A percentile compares a stretch with the other conserved stretches of the same genome.
phyloP scores from a whole-genome alignment of 2,888 invertebrate species.

The Drosophila emarginata region DNA sequence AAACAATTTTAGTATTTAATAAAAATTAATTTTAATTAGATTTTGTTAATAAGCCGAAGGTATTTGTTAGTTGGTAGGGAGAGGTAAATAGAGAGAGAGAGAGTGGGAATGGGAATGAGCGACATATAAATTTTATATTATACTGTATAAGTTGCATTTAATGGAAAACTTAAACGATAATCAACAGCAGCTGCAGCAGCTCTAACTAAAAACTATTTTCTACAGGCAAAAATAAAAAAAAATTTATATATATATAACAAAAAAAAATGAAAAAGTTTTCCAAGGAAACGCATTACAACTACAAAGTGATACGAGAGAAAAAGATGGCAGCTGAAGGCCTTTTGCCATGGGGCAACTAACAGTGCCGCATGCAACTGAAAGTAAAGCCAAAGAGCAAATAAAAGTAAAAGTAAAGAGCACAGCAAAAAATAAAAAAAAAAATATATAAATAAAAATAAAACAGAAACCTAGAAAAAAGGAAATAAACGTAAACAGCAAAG shows the following conservation, averaged over 20 bases:
- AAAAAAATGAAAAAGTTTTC: constrained; percentile 6
- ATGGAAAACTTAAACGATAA: constrained; percentile 9
- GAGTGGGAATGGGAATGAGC: background rate
- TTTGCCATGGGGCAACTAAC: constrained; percentile 1
- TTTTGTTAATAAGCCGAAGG: background rate
- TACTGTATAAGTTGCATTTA: background rate
- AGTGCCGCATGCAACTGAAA: constrained; percentile 38
- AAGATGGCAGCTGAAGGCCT: constrained; percentile 21
- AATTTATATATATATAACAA: too few relatives aligned
- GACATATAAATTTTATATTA: background rate
- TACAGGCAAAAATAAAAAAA: background rate
- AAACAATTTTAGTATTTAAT: constrained; percentile 1
- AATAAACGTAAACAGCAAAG: constrained; percentile 1
- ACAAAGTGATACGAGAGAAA: constrained; percentile 17
- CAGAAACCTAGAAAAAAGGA: constrained; percentile 20
- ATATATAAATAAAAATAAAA: constrained; percentile 21
- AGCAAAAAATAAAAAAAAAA: constrained; percentile 19
- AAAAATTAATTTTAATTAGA: background rate
- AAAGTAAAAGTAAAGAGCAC: constrained; percentile 22
- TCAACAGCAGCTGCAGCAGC: constrained; percentile 10
- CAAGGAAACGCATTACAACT: constrained; percentile 14
- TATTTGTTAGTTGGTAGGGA: constrained; percentile 8
- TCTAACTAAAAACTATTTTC: constrained; percentile 16
- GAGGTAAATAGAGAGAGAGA: background rate
- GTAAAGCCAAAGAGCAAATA: constrained; percentile 40